Percentiles rank a stretch among this genome's conserved stretches.
phyloP scores from a whole-genome alignment of 1,140 invertebrate species.

The Piezodorus guildinii region DNA sequence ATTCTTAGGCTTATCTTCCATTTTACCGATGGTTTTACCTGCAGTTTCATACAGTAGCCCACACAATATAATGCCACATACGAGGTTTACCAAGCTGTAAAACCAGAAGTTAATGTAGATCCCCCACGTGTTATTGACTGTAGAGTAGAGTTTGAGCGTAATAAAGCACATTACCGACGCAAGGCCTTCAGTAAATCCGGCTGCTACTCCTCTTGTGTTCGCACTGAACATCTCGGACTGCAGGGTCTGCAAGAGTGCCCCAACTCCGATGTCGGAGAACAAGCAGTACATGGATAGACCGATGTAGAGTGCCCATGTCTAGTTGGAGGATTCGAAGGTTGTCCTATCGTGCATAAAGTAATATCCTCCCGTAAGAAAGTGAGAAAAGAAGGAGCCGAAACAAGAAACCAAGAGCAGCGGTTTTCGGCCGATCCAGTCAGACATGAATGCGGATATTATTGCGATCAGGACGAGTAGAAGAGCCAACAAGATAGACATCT shows the following conservation, averaged over 20 bases:
- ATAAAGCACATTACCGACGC: too few species aligned
- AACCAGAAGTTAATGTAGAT: too few species aligned
- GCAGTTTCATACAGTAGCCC: too few species aligned
- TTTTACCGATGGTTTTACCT: too few species aligned
- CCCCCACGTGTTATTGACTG: too few species aligned
- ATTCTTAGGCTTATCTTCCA: too few species aligned
- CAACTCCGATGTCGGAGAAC: slow-evolving; percentile 25
- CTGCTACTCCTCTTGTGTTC: slow-evolving; percentile 20
- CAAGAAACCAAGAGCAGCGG: slow-evolving; percentile 26
- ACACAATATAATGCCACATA: too few species aligned
- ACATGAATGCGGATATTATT: slow-evolving; percentile 34
- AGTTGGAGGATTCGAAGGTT: background rate
- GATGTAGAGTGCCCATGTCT: background rate
- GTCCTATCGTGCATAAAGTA: slow-evolving; percentile 14
- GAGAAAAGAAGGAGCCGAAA: background rate
- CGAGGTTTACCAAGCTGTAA: too few species aligned
- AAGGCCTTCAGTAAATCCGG: slow-evolving; percentile 7
- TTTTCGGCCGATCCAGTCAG: slow-evolving; percentile 39
- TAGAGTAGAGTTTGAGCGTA: too few species aligned
- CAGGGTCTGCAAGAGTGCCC: slow-evolving; percentile 25
- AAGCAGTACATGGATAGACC: background rate
- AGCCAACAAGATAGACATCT: slow-evolving; percentile 29
- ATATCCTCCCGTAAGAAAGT: slow-evolving; percentile 22
- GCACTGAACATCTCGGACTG: slow-evolving; percentile 28
- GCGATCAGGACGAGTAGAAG: slow-evolving; percentile 35